These are phyloP conservation scores for Urocitellus parryii DNA, from an alignment of 2,113 vertebrate species.

Conservation along the genomic window DNA sequence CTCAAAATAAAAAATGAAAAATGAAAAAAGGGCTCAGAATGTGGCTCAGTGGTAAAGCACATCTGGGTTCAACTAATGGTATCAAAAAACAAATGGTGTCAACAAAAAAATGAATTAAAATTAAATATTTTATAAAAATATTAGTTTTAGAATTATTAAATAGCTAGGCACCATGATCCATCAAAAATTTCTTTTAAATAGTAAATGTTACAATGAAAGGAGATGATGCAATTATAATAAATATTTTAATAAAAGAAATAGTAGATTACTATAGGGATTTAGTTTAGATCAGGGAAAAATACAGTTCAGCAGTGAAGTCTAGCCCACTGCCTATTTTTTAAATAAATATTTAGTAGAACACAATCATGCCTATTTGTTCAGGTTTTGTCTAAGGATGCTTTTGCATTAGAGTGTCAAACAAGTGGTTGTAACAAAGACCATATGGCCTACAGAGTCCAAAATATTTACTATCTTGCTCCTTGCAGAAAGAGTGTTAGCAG, in stretches of 20 bases:
- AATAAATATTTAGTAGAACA: background rate
- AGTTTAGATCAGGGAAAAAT: background rate
- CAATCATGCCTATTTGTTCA: background rate
- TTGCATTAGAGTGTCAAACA: background rate
- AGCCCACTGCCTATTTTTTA: background rate
- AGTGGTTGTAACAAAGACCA: background rate
- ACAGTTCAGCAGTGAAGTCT: background rate
- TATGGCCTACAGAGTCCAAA: background rate
- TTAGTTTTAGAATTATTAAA: background rate
- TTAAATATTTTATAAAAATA: background rate
- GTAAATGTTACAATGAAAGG: background rate
- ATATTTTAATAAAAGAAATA: background rate
- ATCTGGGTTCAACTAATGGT: too few species aligned
- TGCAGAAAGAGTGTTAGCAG: background rate
- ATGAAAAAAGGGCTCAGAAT: too few species aligned
- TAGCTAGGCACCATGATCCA: background rate
- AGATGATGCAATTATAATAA: background rate
- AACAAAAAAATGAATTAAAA: background rate
- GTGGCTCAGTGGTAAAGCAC: too few species aligned
- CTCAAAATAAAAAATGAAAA: too few species aligned
- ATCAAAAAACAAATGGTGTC: too few species aligned
- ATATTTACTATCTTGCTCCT: background rate
- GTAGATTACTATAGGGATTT: background rate
- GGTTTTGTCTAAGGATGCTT: background rate
- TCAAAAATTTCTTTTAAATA: slow-evolving; percentile 38